Evolutionary conservation across 1,140 invertebrate genomes (phyloP), one percentile per base, ranked within the genome.

Genomic region (Achatina immaculata): DNA sequence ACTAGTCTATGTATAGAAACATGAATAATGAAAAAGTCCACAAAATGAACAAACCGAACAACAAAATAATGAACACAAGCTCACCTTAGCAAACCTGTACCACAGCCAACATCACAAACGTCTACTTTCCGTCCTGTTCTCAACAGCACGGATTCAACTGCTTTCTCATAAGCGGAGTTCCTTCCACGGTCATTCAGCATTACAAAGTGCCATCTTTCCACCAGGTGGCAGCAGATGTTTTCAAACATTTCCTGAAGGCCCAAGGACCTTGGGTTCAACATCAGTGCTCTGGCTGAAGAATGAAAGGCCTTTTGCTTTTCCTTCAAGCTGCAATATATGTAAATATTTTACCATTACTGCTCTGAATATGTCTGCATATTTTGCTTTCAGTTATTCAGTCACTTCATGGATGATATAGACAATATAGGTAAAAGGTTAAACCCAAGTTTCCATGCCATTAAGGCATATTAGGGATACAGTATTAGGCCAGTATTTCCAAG

Each of bases 201-300:
- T 79, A 94, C 90, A 89, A 94, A 96, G 89, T 96, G 95, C 95
- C 95, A 96, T 65, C 95, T 90, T 83, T 95, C 94, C 45, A 96
- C 92, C 9, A 92, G 73, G 75, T 88, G 84, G 85, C 91, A 91
- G 51, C 86, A 90, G 7, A 92, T 84, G 78, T 90, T 92, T 73
- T 92, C 89, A 34, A 92, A 81, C 80, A 92, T 92, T 72, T 90
- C 88, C 89, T 85, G 74, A 34, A 86, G 86, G 48, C 80, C 81
- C 28, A 86, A 34, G 82, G 90, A 92, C 38, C 88, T 74, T 21
- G 88, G 86, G 82, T 91, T 87, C 21, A 88, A 69, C 62, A 83
- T 69, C 16, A 91, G 78, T 28, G 91, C 74, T 62, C 55, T 76
- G 34, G 71, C 14, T 43, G 71, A 6, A 2, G 48, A 36, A n/a